phyloP scores from a whole-genome alignment of 2,888 invertebrate species.

The Teinopalpus imperialis region DNA sequence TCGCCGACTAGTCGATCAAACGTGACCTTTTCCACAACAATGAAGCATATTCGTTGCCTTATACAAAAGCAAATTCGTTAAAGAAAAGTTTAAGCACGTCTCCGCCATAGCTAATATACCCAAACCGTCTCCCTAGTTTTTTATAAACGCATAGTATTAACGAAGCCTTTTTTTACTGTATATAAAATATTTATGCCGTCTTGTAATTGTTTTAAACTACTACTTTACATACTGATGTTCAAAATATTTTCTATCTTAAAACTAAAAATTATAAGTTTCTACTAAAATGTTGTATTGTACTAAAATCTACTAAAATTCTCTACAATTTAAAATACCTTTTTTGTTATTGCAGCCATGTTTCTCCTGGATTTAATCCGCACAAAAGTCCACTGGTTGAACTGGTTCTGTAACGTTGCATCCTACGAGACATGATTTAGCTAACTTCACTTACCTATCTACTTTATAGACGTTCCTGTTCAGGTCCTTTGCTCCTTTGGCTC shows the following conservation, averaged over 20 bases:
- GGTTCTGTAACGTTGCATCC: slow-evolving; percentile 48
- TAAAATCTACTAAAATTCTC: no score
- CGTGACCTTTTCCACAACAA: slow-evolving; percentile 48
- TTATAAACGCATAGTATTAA: no score
- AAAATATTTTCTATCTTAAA: no score
- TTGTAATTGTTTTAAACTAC: no score
- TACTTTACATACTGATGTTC: no score
- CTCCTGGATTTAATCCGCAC: slow-evolving; percentile 41
- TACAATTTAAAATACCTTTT: slow-evolving; percentile 57
- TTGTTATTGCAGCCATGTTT: slow-evolving; percentile 44
- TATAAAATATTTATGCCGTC: no score
- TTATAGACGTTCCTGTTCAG: slow-evolving; percentile 12
- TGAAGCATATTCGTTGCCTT: slow-evolving; percentile 49
- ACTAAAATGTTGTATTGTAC: no score
- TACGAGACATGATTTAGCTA: slow-evolving; percentile 33
- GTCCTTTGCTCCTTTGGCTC: not conserved
- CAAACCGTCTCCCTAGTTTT: not conserved
- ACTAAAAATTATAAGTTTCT: no score
- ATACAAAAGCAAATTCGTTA: slow-evolving; percentile 44
- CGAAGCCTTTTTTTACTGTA: no score
- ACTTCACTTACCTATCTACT: slow-evolving; percentile 16
- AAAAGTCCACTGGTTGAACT: slow-evolving; percentile 50
- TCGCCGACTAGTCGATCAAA: slow-evolving; percentile 33
- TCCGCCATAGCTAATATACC: slow-evolving; percentile 21
- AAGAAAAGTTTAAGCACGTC: slow-evolving; percentile 57